A percentile compares a stretch with the other conserved stretches of the same genome.
phyloP scores from a whole-genome alignment of 2,888 invertebrate species.

The Idaea aversata region DNA sequence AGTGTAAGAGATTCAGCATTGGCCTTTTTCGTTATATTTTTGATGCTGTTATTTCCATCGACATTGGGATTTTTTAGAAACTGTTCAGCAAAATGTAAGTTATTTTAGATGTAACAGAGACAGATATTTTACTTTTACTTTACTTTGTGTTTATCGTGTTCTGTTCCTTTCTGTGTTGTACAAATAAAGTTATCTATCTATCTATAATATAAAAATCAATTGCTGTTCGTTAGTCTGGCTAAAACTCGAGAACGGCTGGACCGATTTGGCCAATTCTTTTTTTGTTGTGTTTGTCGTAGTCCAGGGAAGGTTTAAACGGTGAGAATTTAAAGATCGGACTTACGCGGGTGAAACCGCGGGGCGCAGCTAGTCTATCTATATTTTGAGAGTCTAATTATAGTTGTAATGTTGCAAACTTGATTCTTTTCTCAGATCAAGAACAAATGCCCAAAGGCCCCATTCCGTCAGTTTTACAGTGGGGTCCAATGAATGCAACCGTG shows the following conservation, averaged over 20 bases:
- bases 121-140: slow-evolving; percentile 8
- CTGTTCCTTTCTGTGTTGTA: too few relatives aligned
- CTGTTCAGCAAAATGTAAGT: slow-evolving; percentile 50
- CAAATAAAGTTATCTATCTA: too few relatives aligned
- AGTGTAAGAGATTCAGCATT: slow-evolving; percentile 58
- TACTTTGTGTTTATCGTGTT: too few relatives aligned
- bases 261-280: too few relatives aligned
- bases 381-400: slow-evolving; percentile 5
- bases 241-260: too few relatives aligned
- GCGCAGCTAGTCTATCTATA: too few relatives aligned
- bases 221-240: too few relatives aligned
- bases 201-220: too few relatives aligned
- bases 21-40: slow-evolving; percentile 42
- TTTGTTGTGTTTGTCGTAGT: too few relatives aligned
- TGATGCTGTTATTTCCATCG: slow-evolving; percentile 56
- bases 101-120: slow-evolving; percentile 5
- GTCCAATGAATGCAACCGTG: slow-evolving; percentile 37
- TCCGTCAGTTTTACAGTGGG: slow-evolving; percentile 49
- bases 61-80: slow-evolving; percentile 41
- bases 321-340: too few relatives aligned
- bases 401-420: slow-evolving; percentile 1
- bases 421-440: slow-evolving; percentile 43
- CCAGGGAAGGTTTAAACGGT: too few relatives aligned
- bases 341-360: too few relatives aligned
- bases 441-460: slow-evolving; percentile 47